phyloP scores from a whole-genome alignment of 2,797 vertebrate genomes.

The Phrynocephalus guinanensis region DNA sequence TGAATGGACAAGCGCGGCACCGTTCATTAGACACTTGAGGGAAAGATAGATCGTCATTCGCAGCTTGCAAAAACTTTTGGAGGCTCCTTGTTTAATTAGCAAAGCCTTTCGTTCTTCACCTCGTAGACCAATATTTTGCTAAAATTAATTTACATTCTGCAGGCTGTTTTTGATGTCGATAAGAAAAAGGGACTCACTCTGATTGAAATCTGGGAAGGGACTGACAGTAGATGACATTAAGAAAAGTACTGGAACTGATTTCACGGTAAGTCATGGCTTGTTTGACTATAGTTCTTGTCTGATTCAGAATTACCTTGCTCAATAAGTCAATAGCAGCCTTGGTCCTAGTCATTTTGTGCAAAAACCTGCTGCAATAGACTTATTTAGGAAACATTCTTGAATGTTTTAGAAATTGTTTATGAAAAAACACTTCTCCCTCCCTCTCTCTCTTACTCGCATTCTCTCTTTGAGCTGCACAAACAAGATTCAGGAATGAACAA shows the following conservation, averaged over 20 bases:
- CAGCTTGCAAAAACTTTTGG: background rate
- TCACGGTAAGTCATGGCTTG: constrained; percentile 82
- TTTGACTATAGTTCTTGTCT: constrained; percentile 3
- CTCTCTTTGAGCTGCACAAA: background rate
- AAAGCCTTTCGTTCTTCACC: constrained; percentile 29
- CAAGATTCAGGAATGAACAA: background rate
- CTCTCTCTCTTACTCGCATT: too few relatives aligned
- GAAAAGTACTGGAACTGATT: constrained; percentile 91
- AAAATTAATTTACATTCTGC: constrained; percentile 44
- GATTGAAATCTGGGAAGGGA: constrained; percentile 93
- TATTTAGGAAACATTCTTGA: background rate
- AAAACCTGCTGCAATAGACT: background rate
- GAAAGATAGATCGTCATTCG: background rate
- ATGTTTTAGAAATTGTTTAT: background rate
- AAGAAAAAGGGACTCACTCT: constrained; percentile 90
- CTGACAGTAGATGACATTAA: constrained; percentile 92
- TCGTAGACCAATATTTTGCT: constrained; percentile 12
- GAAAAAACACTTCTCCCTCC: background rate
- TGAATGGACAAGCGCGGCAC: background rate
- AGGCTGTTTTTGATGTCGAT: constrained; percentile 98
- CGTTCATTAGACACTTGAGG: background rate
- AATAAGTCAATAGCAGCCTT: background rate
- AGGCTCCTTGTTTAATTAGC: background rate
- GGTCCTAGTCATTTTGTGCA: too few relatives aligned
- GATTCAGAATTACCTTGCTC: background rate